Conservation (phyloP, 2,797 vertebrate species). For the Helicolenus hilgendorfi region DNA sequence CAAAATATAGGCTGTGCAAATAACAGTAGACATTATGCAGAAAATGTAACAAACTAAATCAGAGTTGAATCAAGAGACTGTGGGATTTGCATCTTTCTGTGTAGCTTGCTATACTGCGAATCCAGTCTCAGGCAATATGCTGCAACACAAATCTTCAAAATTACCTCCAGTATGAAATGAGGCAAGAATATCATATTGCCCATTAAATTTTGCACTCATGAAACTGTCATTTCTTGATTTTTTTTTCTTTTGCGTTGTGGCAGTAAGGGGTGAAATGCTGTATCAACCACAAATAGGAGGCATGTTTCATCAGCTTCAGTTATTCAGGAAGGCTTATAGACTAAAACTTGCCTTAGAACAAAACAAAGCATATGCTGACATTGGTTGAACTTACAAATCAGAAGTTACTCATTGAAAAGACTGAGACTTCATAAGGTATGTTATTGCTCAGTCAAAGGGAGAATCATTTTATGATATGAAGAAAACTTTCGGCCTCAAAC, state of each 20-base stretch:
- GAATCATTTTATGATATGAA: neutral
- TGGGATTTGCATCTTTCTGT: neutral
- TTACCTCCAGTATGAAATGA: constrained; percentile 15
- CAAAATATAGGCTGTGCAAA: neutral
- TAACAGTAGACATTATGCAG: neutral
- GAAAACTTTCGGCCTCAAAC: constrained; percentile 20
- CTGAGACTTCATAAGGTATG: neutral
- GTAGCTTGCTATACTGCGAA: neutral
- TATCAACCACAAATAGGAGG: constrained; percentile 1
- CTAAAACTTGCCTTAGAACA: neutral
- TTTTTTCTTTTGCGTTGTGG: neutral
- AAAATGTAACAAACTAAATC: neutral
- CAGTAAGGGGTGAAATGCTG: neutral
- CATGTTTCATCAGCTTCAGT: constrained; percentile 11
- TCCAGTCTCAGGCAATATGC: constrained; percentile 2
- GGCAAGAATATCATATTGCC: constrained; percentile 11
- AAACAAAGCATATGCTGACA: neutral
- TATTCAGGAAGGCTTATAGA: constrained; percentile 1
- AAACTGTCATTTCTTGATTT: neutral
- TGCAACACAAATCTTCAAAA: constrained; percentile 22
- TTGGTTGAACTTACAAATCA: neutral
- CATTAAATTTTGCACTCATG: neutral
- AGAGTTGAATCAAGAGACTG: neutral
- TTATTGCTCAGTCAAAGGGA: constrained; percentile 21
- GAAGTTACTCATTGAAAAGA: neutral